Conservation (phyloP, 2,888 invertebrate species). For the Platycheirus rosarum region DNA sequence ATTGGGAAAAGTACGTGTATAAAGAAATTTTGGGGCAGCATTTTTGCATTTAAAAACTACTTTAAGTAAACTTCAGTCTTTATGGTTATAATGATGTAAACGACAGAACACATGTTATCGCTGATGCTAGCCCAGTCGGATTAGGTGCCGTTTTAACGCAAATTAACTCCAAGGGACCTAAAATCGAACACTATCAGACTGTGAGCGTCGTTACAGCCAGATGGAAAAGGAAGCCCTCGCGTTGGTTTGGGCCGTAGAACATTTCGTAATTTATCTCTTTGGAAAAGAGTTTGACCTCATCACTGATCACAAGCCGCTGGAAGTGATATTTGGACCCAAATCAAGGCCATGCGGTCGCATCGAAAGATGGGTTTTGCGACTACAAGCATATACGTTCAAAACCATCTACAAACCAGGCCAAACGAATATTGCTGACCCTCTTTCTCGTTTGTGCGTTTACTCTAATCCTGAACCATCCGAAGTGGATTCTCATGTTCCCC, state of each 20-base stretch:
- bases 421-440: slow-evolving; percentile 77
- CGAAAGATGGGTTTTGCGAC: slow-evolving; percentile 75
- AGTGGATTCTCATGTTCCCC: slow-evolving; percentile 18
- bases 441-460: slow-evolving; percentile 69
- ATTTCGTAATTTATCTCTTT: slow-evolving; percentile 78
- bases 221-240: slow-evolving; percentile 76
- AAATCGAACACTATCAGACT: slow-evolving; percentile 65
- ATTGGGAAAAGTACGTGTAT: slow-evolving; percentile 12
- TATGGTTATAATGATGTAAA: slow-evolving; percentile 74
- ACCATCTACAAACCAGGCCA: slow-evolving; percentile 72
- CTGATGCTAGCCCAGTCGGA: slow-evolving; percentile 79
- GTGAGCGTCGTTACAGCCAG: slow-evolving; percentile 39
- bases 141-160: slow-evolving; percentile 74
- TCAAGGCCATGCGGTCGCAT: slow-evolving; percentile 75
- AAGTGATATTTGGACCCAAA: slow-evolving; percentile 72
- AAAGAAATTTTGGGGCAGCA: slow-evolving; percentile 24
- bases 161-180: slow-evolving; percentile 8
- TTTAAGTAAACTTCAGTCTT: no score
- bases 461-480: slow-evolving; percentile 16
- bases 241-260: slow-evolving; percentile 75
- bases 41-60: slow-evolving; percentile 25
- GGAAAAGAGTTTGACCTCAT: slow-evolving; percentile 79
- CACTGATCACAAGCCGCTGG: slow-evolving; percentile 77
- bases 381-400: slow-evolving; percentile 74
- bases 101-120: slow-evolving; percentile 77